phyloP scores from a whole-genome alignment of 2,113 vertebrate species.

The Cariama cristata region DNA sequence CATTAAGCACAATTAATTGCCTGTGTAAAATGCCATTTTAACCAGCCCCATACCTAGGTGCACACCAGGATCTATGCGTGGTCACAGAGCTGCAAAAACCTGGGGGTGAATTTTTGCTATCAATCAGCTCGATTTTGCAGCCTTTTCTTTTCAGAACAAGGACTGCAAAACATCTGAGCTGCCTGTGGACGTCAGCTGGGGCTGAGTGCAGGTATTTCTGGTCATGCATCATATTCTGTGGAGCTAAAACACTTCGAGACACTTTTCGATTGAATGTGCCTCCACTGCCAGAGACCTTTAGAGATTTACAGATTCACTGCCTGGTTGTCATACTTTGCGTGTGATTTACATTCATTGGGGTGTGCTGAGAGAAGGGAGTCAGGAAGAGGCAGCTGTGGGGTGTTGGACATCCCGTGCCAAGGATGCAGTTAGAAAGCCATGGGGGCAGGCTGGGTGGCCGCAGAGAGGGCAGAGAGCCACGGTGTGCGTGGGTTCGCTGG shows the following conservation, averaged over 20 bases:
- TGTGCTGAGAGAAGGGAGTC: not conserved
- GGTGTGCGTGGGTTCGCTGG: accelerated
- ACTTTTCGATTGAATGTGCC: accelerated
- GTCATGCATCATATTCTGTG: not conserved
- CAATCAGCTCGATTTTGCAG: not conserved
- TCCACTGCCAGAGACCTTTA: not conserved
- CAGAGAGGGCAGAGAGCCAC: not conserved
- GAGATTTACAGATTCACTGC: not conserved
- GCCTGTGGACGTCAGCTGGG: not conserved
- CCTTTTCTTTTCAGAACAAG: not conserved
- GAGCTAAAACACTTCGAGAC: not conserved
- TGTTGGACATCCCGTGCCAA: not conserved
- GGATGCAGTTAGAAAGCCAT: not conserved
- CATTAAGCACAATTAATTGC: not conserved
- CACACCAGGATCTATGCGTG: not conserved
- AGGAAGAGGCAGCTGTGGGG: not conserved
- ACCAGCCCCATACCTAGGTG: not conserved
- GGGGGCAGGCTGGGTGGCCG: not conserved
- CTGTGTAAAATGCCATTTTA: not conserved
- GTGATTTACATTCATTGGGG: not conserved
- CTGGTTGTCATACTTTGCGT: not conserved
- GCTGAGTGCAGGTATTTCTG: not conserved
- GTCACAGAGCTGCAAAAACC: not conserved
- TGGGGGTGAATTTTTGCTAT: not conserved
- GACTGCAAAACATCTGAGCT: not conserved